Evolutionary conservation across 2,797 vertebrate genomes (phyloP).

Genomic region (Melanotaenia nigrans): DNA sequence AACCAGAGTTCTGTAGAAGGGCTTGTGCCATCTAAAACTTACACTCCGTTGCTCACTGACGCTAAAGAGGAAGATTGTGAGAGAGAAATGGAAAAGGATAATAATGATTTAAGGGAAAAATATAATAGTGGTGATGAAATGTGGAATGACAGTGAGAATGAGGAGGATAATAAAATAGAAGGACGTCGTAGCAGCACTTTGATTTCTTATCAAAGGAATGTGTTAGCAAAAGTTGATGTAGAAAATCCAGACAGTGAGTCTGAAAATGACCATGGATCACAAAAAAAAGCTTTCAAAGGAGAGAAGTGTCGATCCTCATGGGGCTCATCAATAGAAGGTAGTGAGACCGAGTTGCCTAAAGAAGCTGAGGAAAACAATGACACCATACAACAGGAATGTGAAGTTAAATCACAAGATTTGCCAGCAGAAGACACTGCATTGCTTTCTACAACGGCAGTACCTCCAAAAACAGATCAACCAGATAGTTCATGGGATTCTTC

Average conservation of each 20-base stretch:
- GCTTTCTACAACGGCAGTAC: slow-evolving; percentile 23
- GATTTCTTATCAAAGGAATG: slow-evolving; percentile 21
- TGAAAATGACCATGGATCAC: slow-evolving; percentile 29
- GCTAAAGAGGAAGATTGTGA: slow-evolving; percentile 34
- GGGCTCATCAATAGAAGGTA: slow-evolving; percentile 70
- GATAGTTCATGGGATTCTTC: slow-evolving; percentile 48
- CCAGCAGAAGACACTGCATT: slow-evolving; percentile 16
- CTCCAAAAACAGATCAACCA: slow-evolving; percentile 27
- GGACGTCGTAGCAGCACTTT: slow-evolving; percentile 25
- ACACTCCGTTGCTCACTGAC: slow-evolving; percentile 7
- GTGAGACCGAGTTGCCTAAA: slow-evolving; percentile 36
- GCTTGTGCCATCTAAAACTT: slow-evolving; percentile 2
- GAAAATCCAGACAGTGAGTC: slow-evolving; percentile 20
- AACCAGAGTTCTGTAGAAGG: slow-evolving; percentile 10
- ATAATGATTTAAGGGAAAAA: slow-evolving; percentile 49
- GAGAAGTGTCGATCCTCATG: slow-evolving; percentile 62
- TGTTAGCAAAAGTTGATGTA: neutral
- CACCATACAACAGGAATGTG: slow-evolving; percentile 17
- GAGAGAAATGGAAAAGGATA: slow-evolving; percentile 43
- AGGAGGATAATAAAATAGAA: slow-evolving; percentile 30
- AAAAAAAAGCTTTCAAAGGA: slow-evolving; percentile 13
- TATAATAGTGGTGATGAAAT: slow-evolving; percentile 19
- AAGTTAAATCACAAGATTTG: slow-evolving; percentile 17
- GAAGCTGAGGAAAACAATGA: slow-evolving; percentile 31
- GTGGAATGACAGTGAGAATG: slow-evolving; percentile 58